These are phyloP conservation scores for Remorina albescens DNA, from an alignment of 2,797 vertebrate species.

Conservation along the genomic window DNA sequence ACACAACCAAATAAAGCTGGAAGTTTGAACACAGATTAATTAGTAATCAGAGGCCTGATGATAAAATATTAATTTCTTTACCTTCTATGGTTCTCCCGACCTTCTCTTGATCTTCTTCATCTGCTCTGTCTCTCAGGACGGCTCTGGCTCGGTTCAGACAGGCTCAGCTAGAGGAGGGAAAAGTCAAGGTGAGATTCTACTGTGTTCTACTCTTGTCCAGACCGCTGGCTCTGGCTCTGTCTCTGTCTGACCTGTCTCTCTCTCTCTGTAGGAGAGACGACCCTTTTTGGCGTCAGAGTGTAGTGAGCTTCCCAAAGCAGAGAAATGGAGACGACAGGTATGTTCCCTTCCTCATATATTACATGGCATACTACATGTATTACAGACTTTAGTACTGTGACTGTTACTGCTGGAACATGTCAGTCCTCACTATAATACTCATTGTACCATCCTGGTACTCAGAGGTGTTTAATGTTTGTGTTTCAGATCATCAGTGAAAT, in stretches of 20 bases:
- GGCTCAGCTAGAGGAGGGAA: conserved; percentile 93
- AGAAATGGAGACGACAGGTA: conserved; percentile 97
- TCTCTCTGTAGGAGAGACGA: conserved; percentile 88
- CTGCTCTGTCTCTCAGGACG: conserved; percentile 82
- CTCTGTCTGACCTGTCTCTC: not conserved
- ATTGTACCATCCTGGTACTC: not conserved
- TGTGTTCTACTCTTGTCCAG: not conserved
- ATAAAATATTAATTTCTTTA: not conserved
- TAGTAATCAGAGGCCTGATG: not conserved
- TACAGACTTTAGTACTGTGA: not conserved
- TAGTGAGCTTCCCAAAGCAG: conserved; percentile 94
- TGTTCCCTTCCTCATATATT: not conserved
- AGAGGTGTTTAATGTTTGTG: conserved; percentile 1
- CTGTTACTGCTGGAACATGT: not conserved
- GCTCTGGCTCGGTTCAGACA: conserved; percentile 94
- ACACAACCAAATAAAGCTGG: not conserved
- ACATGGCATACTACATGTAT: too few relatives aligned
- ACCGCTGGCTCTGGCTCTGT: too few relatives aligned
- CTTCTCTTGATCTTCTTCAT: not conserved
- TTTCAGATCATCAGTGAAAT: conserved; percentile 97
- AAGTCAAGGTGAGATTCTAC: conserved; percentile 87
- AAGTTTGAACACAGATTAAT: not conserved
- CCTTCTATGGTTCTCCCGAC: not conserved
- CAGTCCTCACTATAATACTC: too few relatives aligned
- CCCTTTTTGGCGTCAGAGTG: conserved; percentile 97